Evolutionary conservation across 2,797 vertebrate species (phyloP).

Genomic region (Prunella strophiata): DNA sequence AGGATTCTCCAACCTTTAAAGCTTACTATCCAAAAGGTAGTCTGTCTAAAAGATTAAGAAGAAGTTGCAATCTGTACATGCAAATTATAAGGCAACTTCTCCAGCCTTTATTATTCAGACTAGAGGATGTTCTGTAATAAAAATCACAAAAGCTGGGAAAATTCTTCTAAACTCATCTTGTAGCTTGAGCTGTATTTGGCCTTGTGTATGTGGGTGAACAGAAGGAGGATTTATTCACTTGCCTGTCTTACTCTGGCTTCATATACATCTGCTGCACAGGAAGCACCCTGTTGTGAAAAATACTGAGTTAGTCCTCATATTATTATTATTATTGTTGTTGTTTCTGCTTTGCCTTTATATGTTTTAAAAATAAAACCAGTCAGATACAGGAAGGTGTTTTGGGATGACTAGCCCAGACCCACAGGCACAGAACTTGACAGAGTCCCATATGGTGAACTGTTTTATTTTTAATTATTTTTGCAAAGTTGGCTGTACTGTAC

Average conservation of each 20-base stretch:
- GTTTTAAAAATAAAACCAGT: not conserved
- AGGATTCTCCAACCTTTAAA: not conserved
- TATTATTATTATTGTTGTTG: not conserved
- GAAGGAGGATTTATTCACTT: not conserved
- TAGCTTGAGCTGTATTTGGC: not conserved
- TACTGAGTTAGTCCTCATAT: not conserved
- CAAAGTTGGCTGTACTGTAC: not conserved
- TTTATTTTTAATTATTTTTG: conserved; percentile 22
- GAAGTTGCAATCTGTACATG: not conserved
- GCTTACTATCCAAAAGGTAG: not conserved
- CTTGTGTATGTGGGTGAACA: not conserved
- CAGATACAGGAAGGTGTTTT: not conserved
- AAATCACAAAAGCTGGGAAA: not conserved
- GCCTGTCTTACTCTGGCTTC: not conserved
- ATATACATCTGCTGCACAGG: not conserved
- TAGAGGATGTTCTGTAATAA: not conserved
- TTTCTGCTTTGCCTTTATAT: not conserved
- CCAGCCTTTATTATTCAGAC: not conserved
- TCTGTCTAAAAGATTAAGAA: not conserved
- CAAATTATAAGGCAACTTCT: not conserved
- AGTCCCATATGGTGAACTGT: not conserved
- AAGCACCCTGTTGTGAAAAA: not conserved
- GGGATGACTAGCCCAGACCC: not conserved
- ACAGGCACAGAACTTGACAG: not conserved
- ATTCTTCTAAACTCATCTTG: not conserved